Evolutionary conservation across 2,888 invertebrate species (phyloP), one percentile per base, ranked within the genome.

Genomic region (Mesorhabditis belari): DNA sequence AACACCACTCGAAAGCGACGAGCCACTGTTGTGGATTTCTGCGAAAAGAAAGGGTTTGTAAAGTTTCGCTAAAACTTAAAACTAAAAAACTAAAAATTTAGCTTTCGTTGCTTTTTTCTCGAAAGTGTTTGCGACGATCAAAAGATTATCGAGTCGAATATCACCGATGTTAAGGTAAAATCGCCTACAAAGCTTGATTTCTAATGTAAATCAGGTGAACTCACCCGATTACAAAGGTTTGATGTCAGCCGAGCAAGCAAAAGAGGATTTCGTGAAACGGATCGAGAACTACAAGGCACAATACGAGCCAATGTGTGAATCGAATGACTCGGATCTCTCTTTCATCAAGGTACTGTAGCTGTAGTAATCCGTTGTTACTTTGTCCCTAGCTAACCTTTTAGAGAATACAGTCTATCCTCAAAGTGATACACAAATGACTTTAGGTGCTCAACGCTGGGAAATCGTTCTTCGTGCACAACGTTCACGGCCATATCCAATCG

Each of bases 71-170:
- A 21, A 29, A 5, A 26, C 19, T 3, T n/a, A 6, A 9, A 49
- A 17, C 6, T 53, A 12, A 25, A 5, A 24, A 27, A 24, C 26
- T 21, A 9, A 26, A 50, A 4, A 21, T 64, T 28, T 54, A 69
- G 69, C 23, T 94, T 91, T 83, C 93, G 94, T 77, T 85, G 95
- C 57, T 95, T 96, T 85, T 98, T 96, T 82, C 92, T 98, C 0
- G 98, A 98, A 84, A 94, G 93, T 12, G 88, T 95, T 54, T 98
- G 98, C 82, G 91, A 95, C 80, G 95, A 96, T 85, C 91, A 91
- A 0, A 85, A 87, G 74, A 94, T 96, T 29, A 90, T 98, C 65
- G 94, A 95, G 81, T 92, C 93, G 79, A 95, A 94, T 82, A 92
- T 95, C 75, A 88, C 88, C 88, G 91, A 73, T 62, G 71, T 73